phyloP scores from a whole-genome alignment of 35 echinoderm and acorn worm genomes.

The Apostichopus californicus region DNA sequence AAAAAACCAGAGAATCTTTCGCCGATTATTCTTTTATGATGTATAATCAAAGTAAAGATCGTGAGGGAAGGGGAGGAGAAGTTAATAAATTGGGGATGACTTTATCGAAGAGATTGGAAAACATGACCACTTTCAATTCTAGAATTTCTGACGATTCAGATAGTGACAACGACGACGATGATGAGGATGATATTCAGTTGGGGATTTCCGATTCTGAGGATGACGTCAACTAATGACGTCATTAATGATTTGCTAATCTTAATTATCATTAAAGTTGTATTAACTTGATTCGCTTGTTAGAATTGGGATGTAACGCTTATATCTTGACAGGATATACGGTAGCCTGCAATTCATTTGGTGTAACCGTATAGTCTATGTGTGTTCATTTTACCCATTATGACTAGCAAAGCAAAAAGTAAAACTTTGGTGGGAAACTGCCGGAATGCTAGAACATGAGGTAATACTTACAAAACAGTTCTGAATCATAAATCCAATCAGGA shows the following conservation, averaged over 20 bases:
- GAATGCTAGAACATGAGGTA: too few relatives aligned
- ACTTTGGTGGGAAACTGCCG: too few relatives aligned
- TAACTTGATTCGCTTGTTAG: too few relatives aligned
- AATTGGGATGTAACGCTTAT: too few relatives aligned
- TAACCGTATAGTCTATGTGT: too few relatives aligned
- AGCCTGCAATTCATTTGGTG: too few relatives aligned
- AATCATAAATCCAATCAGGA: too few relatives aligned
- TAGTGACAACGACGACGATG: background rate
- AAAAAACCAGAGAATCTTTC: conserved; percentile 21
- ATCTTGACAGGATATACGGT: too few relatives aligned
- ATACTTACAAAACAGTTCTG: too few relatives aligned
- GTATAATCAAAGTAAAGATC: background rate
- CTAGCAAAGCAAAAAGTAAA: too few relatives aligned
- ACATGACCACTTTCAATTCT: conserved; percentile 40
- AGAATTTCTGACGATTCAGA: background rate
- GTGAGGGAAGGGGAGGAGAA: background rate
- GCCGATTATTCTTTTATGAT: conserved; percentile 43
- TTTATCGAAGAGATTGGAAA: conserved; percentile 47
- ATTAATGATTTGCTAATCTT: background rate
- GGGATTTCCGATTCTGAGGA: conserved; percentile 5
- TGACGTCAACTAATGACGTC: conserved; percentile 3
- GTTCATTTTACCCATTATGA: too few relatives aligned
- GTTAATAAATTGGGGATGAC: conserved; percentile 14
- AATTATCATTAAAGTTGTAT: too few relatives aligned
- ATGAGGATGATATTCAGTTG: background rate